phyloP scores from a whole-genome alignment of 2,113 vertebrate genomes.

The Apodemus speciosus region DNA sequence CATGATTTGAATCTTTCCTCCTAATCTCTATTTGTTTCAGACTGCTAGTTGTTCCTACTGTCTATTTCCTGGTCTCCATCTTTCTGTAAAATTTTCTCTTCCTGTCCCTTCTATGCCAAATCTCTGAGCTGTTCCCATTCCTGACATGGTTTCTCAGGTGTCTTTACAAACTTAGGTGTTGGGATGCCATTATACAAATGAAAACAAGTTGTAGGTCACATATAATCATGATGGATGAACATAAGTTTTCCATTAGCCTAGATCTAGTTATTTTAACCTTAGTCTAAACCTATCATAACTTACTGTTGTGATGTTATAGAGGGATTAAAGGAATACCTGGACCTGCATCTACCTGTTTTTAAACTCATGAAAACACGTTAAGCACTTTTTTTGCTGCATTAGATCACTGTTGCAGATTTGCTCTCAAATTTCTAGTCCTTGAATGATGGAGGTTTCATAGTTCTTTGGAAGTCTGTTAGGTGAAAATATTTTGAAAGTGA shows the following conservation, averaged over 20 bases:
- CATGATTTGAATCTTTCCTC: neutral
- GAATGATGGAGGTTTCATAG: neutral
- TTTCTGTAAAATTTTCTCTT: neutral
- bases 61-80: neutral
- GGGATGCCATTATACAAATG: neutral
- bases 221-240: neutral
- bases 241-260: neutral
- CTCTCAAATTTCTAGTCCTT: neutral
- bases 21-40: neutral
- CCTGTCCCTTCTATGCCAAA: neutral
- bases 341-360: neutral
- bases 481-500: slow-evolving; percentile 16
- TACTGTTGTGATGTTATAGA: neutral
- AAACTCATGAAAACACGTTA: neutral
- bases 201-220: neutral
- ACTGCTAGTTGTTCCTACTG: neutral
- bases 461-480: neutral
- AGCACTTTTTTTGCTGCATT: neutral
- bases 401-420: neutral
- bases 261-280: neutral
- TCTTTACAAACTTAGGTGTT: neutral
- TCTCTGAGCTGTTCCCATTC: neutral
- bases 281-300: neutral
- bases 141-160: neutral
- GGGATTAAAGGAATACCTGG: neutral